Conservation (phyloP, 2,888 invertebrate genomes). For the Microctonus aethiopoides region DNA sequence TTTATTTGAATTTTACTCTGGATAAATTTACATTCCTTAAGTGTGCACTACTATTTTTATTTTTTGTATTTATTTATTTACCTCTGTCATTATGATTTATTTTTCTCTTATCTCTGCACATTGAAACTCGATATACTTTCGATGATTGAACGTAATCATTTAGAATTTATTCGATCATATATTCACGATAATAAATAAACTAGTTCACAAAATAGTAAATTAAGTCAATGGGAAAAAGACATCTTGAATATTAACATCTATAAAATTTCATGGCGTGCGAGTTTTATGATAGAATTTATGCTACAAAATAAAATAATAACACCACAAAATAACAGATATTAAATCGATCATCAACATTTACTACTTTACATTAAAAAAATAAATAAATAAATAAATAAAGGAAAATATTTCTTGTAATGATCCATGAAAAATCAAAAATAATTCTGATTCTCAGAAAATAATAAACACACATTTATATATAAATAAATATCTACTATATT, state of each 20-base stretch:
- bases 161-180: not conserved
- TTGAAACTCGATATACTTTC: not conserved
- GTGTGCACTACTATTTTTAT: too few relatives aligned
- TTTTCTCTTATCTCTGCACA: not conserved
- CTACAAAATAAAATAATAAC: too few relatives aligned
- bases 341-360: too few relatives aligned
- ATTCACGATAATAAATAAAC: not conserved
- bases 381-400: not conserved
- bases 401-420: conserved; percentile 1
- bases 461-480: too few relatives aligned
- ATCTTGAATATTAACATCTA: not conserved
- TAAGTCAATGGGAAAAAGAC: not conserved
- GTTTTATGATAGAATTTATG: not conserved
- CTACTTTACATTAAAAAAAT: not conserved
- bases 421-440: not conserved
- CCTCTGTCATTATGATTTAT: too few relatives aligned
- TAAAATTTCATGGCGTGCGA: not conserved
- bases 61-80: too few relatives aligned
- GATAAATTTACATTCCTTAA: not conserved
- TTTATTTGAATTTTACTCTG: not conserved
- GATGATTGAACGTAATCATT: not conserved
- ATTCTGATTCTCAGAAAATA: too few relatives aligned
- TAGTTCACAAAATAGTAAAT: not conserved
- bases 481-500: too few relatives aligned
- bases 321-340: too few relatives aligned